Conservation (phyloP, 2,797 vertebrate genomes). For the Coranthus polyacanthus region DNA sequence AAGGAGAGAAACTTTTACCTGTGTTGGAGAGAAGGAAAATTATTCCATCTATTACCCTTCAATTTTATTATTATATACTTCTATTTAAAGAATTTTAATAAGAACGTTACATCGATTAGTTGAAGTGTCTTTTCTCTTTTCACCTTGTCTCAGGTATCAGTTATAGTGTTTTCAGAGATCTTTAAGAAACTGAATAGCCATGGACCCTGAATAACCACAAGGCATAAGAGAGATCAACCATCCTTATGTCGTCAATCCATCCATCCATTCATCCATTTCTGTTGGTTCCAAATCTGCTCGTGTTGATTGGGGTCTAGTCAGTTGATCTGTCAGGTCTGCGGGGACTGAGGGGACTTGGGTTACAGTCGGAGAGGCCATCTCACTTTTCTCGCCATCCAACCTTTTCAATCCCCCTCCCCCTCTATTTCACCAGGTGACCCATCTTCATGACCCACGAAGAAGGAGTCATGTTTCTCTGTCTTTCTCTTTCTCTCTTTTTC, state of each 20-base stretch:
- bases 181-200: slow-evolving; percentile 16
- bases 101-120: background rate
- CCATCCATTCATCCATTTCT: slow-evolving; percentile 50
- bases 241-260: slow-evolving; percentile 18
- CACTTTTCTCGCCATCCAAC: slow-evolving; percentile 82
- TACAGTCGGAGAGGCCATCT: slow-evolving; percentile 83
- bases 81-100: too few relatives aligned
- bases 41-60: too few relatives aligned
- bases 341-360: slow-evolving; percentile 79
- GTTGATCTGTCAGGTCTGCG: slow-evolving; percentile 76
- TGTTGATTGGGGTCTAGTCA: slow-evolving; percentile 83
- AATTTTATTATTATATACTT: too few relatives aligned
- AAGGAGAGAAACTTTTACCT: too few relatives aligned
- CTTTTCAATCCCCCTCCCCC: slow-evolving; percentile 77
- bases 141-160: background rate
- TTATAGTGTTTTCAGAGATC: slow-evolving; percentile 1
- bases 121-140: slow-evolving; percentile 5
- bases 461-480: slow-evolving; percentile 76
- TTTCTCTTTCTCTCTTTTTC: slow-evolving; percentile 39
- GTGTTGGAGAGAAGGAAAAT: too few relatives aligned
- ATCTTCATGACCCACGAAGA: slow-evolving; percentile 76
- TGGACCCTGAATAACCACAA: slow-evolving; percentile 12
- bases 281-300: slow-evolving; percentile 61
- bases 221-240: slow-evolving; percentile 22
- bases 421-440: slow-evolving; percentile 80